Evolutionary conservation across 2,888 invertebrate species (phyloP), one percentile per base, ranked within the genome.

Genomic region (Dolichomitus sp.): DNA sequence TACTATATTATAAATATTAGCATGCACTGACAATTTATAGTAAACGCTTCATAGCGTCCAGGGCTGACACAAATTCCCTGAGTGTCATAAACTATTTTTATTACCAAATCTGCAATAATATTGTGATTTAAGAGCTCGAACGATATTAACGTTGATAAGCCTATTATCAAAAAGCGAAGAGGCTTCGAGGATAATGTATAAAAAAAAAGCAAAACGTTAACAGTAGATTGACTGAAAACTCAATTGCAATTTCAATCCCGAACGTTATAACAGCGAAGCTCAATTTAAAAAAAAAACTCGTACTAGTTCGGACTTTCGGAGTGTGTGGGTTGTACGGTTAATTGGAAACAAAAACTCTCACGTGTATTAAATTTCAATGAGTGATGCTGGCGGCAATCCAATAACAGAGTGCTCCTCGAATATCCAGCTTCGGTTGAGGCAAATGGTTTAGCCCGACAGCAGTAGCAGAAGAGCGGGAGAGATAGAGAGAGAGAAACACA

Each of bases 321-420:
- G 54, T 9, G 59, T n/a, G n/a, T 19, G 61, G 61, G 6, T 11
- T 12, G 42, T 23, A 42, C 48, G 69, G 59, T 69, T 77, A 61
- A 77, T 77, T 77, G 69, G 42, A 78, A 78, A 70, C 63, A 78
- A 70, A 77, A 78, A 78, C 70, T 65, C 52, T 70, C 52, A 33
- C 52, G 63, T 52, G 52, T 70, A 63, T 70, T 78, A 76, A 48
- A 76, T 50, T 70, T 70, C 42, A 42, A 78, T 70, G 77, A 78
- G 69, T 37, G 50, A 63, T 33, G 42, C 70, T 70, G 69, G 63
- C 27, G 59, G 33, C n/a, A 69, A 45, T 63, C 59, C 77, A 77
- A 69, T 77, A 69, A 68, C 66, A 17, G 54, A 75, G 54, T 75
- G 65, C 19, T 75, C 48, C 68, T 37, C 59, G 59, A 76, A 65